phyloP scores from a whole-genome alignment of 2,113 vertebrate genomes.

The Nannobrachium achirus region DNA sequence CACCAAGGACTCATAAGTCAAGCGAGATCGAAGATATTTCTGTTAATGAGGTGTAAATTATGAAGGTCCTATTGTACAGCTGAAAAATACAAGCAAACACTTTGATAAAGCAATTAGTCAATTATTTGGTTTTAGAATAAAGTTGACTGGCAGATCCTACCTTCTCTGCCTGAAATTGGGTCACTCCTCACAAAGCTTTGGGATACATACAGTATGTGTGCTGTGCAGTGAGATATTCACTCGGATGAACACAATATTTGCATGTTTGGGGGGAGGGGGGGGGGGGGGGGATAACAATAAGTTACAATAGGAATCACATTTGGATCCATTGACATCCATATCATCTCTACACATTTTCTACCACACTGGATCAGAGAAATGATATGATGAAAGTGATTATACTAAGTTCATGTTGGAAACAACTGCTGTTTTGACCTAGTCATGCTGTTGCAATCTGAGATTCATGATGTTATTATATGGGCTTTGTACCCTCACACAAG shows the following conservation, averaged over 20 bases:
- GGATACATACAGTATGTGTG: neutral
- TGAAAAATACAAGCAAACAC: slow-evolving; percentile 17
- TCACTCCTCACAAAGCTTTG: neutral
- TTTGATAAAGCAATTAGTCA: slow-evolving; percentile 23
- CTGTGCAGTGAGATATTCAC: neutral
- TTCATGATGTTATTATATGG: slow-evolving; percentile 2
- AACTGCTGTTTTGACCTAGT: neutral
- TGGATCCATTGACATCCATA: slow-evolving; percentile 10
- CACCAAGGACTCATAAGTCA: slow-evolving; percentile 90
- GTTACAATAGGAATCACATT: slow-evolving; percentile 18
- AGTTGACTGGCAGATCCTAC: slow-evolving; percentile 20
- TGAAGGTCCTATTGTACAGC: slow-evolving; percentile 30
- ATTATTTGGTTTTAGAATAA: slow-evolving; percentile 8
- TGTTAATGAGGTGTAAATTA: neutral
- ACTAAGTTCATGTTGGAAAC: no score
- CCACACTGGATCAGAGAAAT: slow-evolving; percentile 24
- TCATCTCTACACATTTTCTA: slow-evolving; percentile 26
- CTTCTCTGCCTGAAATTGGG: slow-evolving; percentile 20
- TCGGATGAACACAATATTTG: slow-evolving; percentile 18
- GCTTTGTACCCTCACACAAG: neutral
- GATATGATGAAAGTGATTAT: slow-evolving; percentile 6
- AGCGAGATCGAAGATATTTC: neutral
- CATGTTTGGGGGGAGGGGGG: slow-evolving; percentile 18
- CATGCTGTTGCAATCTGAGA: slow-evolving; percentile 6
- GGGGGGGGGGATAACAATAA: no score